Base-by-base conservation (phyloP, 2,888 invertebrate species). In the Athrips mouffetella region DNA sequence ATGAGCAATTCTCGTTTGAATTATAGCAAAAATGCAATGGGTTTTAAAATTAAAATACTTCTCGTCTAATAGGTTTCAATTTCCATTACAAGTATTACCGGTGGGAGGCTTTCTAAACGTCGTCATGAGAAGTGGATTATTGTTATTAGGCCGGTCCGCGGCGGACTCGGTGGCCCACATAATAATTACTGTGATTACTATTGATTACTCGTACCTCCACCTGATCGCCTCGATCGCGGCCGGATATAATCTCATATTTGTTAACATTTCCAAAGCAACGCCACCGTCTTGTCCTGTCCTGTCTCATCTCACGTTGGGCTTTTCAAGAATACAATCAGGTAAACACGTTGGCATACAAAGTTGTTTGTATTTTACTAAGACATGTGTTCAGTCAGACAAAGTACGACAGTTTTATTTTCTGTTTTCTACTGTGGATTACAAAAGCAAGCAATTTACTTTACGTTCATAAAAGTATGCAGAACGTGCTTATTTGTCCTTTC, bases 151-250 rank as follows among this genome's bases (percentile, higher is more conserved):
- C 54, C 47, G 54, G 45, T 48, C 39, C 46, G 54, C 52, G 42
- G 53, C 54, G 51, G 46, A 48, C 48, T 49, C 57, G 57, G 60
- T 65, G 67, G 64, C 66, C 65, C 59, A 67, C 63, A 62, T 64
- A 57, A 53, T 70, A 70, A 70, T 65, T 64, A 64, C 58, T 46
- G 57, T 62, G 61, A 70, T 72, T 70, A 68, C 33, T 35, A 35
- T 45, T 45, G 35, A 45, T 45, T 45, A 52, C 31, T n/a, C n/a
- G n/a, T n/a, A n/a, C 37, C 50, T 51, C 50, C 52, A 57, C 48
- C 57, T 57, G 56, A 62, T 51, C 57, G 45, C 2, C 44, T 30
- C 58, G 52, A 50, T 54, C 52, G 51, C 46, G 45, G 44, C 5
- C 31, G 16, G 42, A 20, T 42, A 18, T 37, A 42, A 44, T 44